Percentiles rank a stretch among this genome's conserved stretches.
These are phyloP conservation scores for Parapristionchus giblindavisi DNA, from an alignment of 2,888 invertebrate genomes.

Conservation along the genomic window DNA sequence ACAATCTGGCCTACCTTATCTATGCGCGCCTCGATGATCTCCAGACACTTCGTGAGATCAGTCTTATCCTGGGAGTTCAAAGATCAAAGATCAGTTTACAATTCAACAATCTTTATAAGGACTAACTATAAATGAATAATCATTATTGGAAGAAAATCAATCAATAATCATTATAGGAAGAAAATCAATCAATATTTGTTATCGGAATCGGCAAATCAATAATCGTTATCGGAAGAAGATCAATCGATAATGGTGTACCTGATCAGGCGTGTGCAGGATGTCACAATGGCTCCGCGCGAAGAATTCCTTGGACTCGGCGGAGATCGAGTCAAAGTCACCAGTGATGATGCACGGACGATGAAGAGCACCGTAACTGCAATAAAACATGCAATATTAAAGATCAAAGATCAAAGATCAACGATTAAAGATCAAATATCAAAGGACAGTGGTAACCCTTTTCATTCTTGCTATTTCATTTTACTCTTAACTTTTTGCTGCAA, in stretches of 20 bases:
- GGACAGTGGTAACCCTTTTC: no score
- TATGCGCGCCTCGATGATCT: slow-evolving; percentile 41
- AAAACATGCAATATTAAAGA: neutral
- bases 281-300: slow-evolving; percentile 15
- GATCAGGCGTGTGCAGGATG: slow-evolving; percentile 40
- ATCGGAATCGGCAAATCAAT: neutral
- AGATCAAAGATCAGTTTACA: neutral
- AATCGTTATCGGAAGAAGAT: neutral
- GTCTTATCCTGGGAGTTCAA: slow-evolving; percentile 43
- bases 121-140: neutral
- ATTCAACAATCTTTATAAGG: neutral
- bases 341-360: slow-evolving; percentile 10
- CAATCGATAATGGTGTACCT: neutral
- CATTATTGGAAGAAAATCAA: neutral
- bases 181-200: neutral
- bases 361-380: neutral
- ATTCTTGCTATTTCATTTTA: no score
- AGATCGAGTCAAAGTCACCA: slow-evolving; percentile 37
- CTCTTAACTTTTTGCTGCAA: no score
- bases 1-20: slow-evolving; percentile 10
- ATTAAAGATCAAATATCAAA: neutral
- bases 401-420: slow-evolving; percentile 19
- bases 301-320: neutral
- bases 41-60: slow-evolving; percentile 55
- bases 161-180: neutral